Conservation (phyloP, 1,140 invertebrate genomes). For the Danaus plexippus region DNA sequence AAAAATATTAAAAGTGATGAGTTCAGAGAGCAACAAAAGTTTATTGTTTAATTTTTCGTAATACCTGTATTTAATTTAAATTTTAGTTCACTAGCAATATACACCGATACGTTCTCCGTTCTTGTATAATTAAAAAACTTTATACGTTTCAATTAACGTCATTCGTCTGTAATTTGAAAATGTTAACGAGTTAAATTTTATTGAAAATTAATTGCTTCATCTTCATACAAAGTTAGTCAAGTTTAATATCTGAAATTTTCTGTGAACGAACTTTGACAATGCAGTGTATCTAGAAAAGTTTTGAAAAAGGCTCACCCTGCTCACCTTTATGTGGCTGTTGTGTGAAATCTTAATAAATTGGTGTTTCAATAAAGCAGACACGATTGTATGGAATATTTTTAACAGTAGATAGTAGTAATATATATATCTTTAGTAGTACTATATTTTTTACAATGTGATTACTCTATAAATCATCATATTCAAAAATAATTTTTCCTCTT, state of each 20-base stretch:
- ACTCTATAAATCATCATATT: no score
- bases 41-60: no score
- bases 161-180: constrained; percentile 58
- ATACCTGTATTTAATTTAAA: no score
- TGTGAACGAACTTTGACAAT: constrained; percentile 39
- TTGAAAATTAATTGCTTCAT: constrained; percentile 70
- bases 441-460: no score
- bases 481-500: no score
- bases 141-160: constrained; percentile 58
- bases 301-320: constrained; percentile 17
- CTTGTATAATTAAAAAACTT: constrained; percentile 62
- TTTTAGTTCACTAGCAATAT: background rate
- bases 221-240: constrained; percentile 65
- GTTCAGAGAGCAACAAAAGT: no score
- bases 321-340: constrained; percentile 23
- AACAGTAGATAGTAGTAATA: no score
- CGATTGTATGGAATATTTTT: no score
- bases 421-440: no score
- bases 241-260: constrained; percentile 61
- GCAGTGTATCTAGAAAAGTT: constrained; percentile 30
- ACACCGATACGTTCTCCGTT: constrained; percentile 9
- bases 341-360: constrained; percentile 39
- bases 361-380: constrained; percentile 24
- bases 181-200: constrained; percentile 69
- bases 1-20: no score